Evolutionary conservation across 1,140 invertebrate species (phyloP), one percentile per base, ranked within the genome.

Genomic region (Thaumatotibia leucotreta): DNA sequence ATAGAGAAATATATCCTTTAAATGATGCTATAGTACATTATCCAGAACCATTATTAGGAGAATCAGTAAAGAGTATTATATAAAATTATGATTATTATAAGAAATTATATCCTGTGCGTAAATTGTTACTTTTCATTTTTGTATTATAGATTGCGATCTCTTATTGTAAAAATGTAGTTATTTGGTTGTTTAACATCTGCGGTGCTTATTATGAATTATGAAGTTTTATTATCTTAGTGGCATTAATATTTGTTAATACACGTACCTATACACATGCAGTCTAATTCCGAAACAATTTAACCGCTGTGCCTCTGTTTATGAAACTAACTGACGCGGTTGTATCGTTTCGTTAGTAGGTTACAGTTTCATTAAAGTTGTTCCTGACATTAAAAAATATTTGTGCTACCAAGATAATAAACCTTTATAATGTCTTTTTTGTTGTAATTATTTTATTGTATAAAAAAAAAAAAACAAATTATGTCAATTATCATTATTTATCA

Each of bases 401-500:
- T 45, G 39, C 17, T 9, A n/a, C 39, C 39, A 45, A 45, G 39
- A 45, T 45, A 45, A 45, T 45, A 45, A n/a, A 9, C 17, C 2
- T 52, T 52, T 10, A 11, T 27, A 58, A 14, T 58, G 29, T 31
- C 4, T 6, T 58, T 27, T 24, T 63, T 35, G 61, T 63, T 63
- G 22, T 39, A 22, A 35, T 63, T 20, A 63, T 32, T 63, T 22
- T 22, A 33, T 63, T 22, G 31, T 63, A 63, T n/a, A n/a, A n/a
- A n/a, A n/a, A n/a, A 61, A 32, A 32, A 32, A 20, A 32, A 27
- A 20, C 29, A 23, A 62, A 23, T 63, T 63, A 29, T 35, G 31
- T 63, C 33, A 35, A 63, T 35, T 63, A 39, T 63, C 61, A 35
- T 63, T 63, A 63, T 63, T 63, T 63, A 35, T 61, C 17, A 32